Evolutionary conservation across 1,140 invertebrate genomes (phyloP).

Genomic region (Habropoda laboriosa): DNA sequence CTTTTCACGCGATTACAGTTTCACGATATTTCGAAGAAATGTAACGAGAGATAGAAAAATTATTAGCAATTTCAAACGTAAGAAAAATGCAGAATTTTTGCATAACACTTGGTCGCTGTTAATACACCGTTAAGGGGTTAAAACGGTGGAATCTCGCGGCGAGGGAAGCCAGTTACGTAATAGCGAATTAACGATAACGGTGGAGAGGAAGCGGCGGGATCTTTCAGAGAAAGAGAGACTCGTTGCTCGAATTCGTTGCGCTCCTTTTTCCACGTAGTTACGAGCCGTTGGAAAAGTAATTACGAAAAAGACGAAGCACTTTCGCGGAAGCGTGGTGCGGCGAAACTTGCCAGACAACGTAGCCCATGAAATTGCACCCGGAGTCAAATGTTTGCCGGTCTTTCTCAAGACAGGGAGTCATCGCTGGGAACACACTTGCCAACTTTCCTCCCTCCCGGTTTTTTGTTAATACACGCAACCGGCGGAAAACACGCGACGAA

Average conservation of each 20-base stretch:
- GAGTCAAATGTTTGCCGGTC: not conserved
- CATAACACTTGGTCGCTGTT: not conserved
- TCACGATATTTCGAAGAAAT: too few species aligned
- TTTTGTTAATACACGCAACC: constrained; percentile 19
- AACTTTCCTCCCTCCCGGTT: not conserved
- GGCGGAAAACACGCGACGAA: constrained; percentile 14
- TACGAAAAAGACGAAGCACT: constrained; percentile 16
- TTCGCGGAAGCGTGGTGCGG: not conserved
- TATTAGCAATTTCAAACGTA: too few species aligned
- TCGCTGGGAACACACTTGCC: not conserved
- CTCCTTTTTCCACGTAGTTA: not conserved
- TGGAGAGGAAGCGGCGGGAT: not conserved
- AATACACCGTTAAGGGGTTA: not conserved
- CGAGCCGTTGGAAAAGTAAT: constrained; percentile 15
- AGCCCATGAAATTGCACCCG: not conserved
- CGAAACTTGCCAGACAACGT: constrained; percentile 29
- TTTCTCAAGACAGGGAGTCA: constrained; percentile 10
- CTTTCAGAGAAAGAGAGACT: not conserved
- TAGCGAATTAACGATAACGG: not conserved
- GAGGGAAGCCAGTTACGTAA: constrained; percentile 5
- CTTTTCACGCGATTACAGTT: too few species aligned
- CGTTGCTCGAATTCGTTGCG: not conserved
- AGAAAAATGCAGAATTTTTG: too few species aligned
- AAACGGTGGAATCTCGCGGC: not conserved
- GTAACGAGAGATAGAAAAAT: too few species aligned